Evolutionary conservation across 1,140 invertebrate species (phyloP), one percentile per base, ranked within the genome.

Genomic region (Drosophila micromelanica): DNA sequence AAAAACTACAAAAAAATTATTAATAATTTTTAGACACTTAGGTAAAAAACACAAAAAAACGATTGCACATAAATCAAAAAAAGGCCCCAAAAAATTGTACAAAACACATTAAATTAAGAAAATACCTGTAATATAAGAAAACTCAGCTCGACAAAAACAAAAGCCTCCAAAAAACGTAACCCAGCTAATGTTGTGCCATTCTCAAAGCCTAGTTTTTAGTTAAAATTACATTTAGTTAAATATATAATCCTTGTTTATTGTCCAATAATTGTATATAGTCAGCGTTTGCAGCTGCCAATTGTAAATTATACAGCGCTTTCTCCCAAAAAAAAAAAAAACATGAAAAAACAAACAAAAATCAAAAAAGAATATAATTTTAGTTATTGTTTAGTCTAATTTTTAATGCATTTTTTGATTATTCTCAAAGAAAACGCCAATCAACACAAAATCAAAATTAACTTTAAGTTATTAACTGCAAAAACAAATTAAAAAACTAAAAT

Each of bases 361-460:
- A 68, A 68, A 60, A 55, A 64, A 45, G 46, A 60, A 62, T 69
- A 71, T 27, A 35, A 52, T 84, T 30, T 71, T 59, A 70, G 51
- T 78, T 80, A 49, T 74, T 73, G 20, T 49, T 77, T 67, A 69
- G 63, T 46, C n/a, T 80, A 80, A 73, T 82, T 81, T 74, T 49
- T 54, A 40, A 48, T 51, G 30, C 15, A 77, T 63, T 55, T 64
- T 60, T 63, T 72, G 17, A n/a, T 59, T 76, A 76, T 87, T 87
- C 84, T 87, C 52, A 80, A 89, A 87, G 84, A 87, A 89, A 87
- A 73, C 67, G 75, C 73, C 73, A 81, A 86, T 76, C 56, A 76
- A 63, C 15, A 57, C 37, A 48, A 49, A 62, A 49, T 51, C 52
- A 67, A 67, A 67, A 57, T 8, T 23, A 55, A 55, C 32, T 57